These are phyloP conservation scores for Apantesis nais DNA, from an alignment of 2,888 invertebrate species.

Conservation along the genomic window DNA sequence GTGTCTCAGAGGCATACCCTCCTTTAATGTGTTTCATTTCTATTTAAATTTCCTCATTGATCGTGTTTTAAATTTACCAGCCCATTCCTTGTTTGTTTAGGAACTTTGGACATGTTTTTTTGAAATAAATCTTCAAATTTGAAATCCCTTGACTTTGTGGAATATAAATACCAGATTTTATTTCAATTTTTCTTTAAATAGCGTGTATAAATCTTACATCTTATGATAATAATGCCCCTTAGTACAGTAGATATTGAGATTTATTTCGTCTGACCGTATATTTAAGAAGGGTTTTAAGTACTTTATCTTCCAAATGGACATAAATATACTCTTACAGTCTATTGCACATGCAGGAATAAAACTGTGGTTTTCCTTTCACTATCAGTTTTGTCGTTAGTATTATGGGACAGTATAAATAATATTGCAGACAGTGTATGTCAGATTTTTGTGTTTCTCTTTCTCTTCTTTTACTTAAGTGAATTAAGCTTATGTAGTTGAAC, in stretches of 20 bases:
- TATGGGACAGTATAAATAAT: neutral
- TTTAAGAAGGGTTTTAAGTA: conserved; percentile 1
- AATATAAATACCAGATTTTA: neutral
- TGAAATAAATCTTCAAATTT: neutral
- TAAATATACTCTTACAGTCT: neutral
- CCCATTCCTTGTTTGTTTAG: neutral
- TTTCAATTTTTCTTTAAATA: neutral
- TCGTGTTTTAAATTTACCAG: neutral
- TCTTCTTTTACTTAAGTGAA: too few relatives aligned
- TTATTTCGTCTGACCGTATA: conserved; percentile 4
- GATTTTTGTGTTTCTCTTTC: neutral
- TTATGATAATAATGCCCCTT: neutral
- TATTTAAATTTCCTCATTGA: neutral
- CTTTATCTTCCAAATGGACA: neutral
- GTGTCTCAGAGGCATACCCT: too few relatives aligned
- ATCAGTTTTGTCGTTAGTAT: neutral
- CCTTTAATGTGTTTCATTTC: neutral
- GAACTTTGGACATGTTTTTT: neutral
- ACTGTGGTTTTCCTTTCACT: neutral
- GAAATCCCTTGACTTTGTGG: neutral
- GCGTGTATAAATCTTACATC: conserved; percentile 4
- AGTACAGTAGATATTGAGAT: neutral
- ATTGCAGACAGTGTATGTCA: neutral
- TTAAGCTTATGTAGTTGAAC: neutral
- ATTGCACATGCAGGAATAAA: neutral